A percentile compares a stretch with the other conserved stretches of the same genome.
Conservation (phyloP, 1,140 invertebrate species). For the Temnothorax longispinosus region DNA sequence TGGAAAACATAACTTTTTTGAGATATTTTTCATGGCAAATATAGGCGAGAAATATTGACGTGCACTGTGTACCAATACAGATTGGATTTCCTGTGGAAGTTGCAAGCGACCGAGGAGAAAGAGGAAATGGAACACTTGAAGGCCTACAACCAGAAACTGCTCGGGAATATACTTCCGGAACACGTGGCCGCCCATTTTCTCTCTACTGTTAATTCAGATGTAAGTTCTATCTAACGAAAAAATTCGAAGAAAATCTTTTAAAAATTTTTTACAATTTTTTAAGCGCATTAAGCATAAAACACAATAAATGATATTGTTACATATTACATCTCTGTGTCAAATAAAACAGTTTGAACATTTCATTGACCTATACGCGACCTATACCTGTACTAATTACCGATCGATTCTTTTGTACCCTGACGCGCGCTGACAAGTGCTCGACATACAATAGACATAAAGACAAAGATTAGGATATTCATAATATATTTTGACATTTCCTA, state of each 20-base stretch:
- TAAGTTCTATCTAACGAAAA: slow-evolving; percentile 85
- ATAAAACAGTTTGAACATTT: background rate
- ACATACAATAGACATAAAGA: background rate
- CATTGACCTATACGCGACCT: background rate
- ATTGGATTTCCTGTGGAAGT: slow-evolving; percentile 97
- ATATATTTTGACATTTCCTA: slow-evolving; percentile 14
- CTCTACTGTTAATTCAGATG: slow-evolving; percentile 92
- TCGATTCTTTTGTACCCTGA: background rate
- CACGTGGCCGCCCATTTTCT: slow-evolving; percentile 98
- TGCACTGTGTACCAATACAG: slow-evolving; percentile 56
- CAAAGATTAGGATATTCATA: background rate
- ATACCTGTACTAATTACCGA: background rate
- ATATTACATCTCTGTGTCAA: background rate
- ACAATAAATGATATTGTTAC: background rate
- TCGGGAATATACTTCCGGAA: slow-evolving; percentile 97
- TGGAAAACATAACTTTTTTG: background rate
- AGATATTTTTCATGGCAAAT: background rate
- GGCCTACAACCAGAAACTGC: slow-evolving; percentile 96
- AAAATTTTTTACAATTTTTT: background rate
- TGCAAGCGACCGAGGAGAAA: slow-evolving; percentile 96
- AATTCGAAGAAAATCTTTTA: slow-evolving; percentile 1
- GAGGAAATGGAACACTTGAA: slow-evolving; percentile 97
- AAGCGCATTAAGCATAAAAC: background rate
- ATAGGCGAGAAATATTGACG: background rate
- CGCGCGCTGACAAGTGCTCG: background rate